Base-by-base conservation (phyloP, 2,113 vertebrate species). In the Myocastor coypus region DNA sequence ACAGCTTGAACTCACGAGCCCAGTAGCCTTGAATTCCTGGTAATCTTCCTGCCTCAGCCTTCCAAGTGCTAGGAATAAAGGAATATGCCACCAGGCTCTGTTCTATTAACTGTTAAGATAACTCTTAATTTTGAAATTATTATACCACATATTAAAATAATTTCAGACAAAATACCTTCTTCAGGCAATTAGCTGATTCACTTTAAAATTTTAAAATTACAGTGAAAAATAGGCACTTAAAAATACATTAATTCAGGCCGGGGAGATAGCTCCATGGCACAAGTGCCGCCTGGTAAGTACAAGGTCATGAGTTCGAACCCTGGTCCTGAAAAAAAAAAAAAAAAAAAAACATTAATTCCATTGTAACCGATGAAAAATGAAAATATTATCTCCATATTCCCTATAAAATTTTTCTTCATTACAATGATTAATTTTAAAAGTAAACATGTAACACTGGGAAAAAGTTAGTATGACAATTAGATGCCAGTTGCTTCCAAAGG, bases 141-240 rank as follows among this genome's bases (percentile, higher is more conserved):
- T 98, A 97, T 97, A 98, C 96, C 98, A 98, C 98, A 98, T 98
- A 98, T 97, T 98, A 98, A 98, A 98, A 97, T 97, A 97, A 98
- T 97, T 98, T 98, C 97, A 98, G 98, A 96, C 98, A 98, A 98
- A 98, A 98, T 97, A 98, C 97, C 97, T 98, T 98, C 97, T 97
- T 93, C 96, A 96, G 98, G 95, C 92, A 12, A 97, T 84, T 97
- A 88, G 96, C 97, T 97, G 97, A 92, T 96, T 98, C 96, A 96
- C 92, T 97, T 98, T 96, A 98, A 98, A 97, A 98, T 97, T 97
- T 98, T 98, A 98, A 98, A 98, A 98, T 97, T 97, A 22, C 87
- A 96, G 96, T 96, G 97, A 98, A 97, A 97, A 96, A 71, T 98
- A 97, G 97, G 97, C 94, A 91, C 98, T 94, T 98, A 89, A 97